Percentiles rank a stretch among this genome's conserved stretches.
These are phyloP conservation scores for Gallinago solitaria DNA, from an alignment of 2,797 vertebrate genomes.

Conservation along the genomic window DNA sequence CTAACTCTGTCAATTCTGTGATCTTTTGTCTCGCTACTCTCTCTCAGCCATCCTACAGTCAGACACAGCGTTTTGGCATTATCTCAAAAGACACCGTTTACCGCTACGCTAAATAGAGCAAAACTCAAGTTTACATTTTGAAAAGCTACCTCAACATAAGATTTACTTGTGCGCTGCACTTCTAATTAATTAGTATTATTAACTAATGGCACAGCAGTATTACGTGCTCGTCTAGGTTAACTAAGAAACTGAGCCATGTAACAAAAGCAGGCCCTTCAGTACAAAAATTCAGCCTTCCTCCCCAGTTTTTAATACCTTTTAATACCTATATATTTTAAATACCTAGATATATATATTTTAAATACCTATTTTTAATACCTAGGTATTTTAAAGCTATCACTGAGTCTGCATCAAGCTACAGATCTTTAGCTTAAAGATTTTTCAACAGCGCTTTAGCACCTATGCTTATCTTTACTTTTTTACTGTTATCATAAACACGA, in stretches of 20 bases:
- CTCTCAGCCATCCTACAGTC: not conserved
- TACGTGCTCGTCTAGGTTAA: not conserved
- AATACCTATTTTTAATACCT: too few species aligned
- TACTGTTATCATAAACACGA: not conserved
- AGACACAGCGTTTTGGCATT: not conserved
- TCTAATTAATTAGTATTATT: not conserved
- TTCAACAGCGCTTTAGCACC: not conserved
- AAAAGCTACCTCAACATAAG: not conserved
- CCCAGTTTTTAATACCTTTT: not conserved
- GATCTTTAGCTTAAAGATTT: not conserved
- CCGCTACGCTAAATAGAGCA: not conserved
- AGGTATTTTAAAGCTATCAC: not conserved
- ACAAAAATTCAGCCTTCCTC: not conserved
- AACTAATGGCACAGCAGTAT: not conserved
- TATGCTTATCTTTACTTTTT: not conserved
- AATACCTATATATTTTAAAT: too few species aligned
- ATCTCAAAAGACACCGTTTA: not conserved
- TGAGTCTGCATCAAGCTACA: not conserved
- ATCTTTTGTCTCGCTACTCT: not conserved
- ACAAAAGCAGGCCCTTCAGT: not conserved
- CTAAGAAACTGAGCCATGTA: not conserved
- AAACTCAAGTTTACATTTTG: not conserved
- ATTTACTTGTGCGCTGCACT: not conserved
- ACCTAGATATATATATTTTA: too few species aligned
- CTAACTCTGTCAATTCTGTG: too few species aligned